Evolutionary conservation across 2,113 vertebrate species (phyloP).

Genomic region (Porphyrio hochstetteri): DNA sequence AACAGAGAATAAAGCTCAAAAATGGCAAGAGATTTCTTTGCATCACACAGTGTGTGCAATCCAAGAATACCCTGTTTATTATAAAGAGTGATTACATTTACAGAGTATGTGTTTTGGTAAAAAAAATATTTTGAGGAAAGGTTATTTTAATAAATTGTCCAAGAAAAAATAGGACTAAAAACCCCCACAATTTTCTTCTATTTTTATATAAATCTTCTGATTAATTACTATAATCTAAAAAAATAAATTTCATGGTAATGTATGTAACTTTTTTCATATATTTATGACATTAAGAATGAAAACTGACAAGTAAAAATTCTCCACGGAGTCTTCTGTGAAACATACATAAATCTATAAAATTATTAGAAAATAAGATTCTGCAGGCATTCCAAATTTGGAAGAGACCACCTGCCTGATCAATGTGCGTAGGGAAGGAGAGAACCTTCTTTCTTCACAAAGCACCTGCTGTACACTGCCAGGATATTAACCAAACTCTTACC

Average conservation of each 20-base stretch:
- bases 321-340: not conserved
- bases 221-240: not conserved
- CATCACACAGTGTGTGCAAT: not conserved
- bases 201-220: not conserved
- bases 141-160: not conserved
- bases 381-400: not conserved
- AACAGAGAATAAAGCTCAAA: not conserved
- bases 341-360: not conserved
- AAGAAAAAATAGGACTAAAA: not conserved
- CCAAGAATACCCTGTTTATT: not conserved
- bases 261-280: not conserved
- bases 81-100: not conserved
- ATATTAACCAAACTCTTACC: not conserved
- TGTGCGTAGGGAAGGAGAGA: accelerated
- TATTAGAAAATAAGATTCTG: not conserved
- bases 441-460: not conserved
- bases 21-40: not conserved
- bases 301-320: not conserved
- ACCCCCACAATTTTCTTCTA: not conserved
- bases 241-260: not conserved
- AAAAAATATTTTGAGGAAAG: not conserved
- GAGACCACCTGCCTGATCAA: not conserved
- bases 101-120: not conserved
- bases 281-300: not conserved
- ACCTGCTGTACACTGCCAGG: not conserved